These are phyloP conservation scores for Microplitis manilae DNA, from an alignment of 2,888 invertebrate genomes.

Conservation along the genomic window DNA sequence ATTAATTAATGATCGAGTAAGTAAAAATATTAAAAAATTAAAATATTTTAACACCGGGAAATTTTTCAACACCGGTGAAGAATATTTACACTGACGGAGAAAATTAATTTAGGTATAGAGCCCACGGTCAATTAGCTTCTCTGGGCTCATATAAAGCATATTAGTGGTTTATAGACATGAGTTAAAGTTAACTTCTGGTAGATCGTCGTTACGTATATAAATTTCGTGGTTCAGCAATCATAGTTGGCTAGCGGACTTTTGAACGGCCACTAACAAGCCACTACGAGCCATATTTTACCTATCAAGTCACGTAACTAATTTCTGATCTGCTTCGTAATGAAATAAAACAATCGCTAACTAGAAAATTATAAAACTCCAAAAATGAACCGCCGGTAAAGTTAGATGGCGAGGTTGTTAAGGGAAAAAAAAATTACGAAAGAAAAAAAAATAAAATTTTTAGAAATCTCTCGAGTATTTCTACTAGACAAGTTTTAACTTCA, in stretches of 20 bases:
- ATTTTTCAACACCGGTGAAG: no score
- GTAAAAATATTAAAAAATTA: no score
- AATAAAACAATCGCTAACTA: no score
- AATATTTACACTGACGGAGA: no score
- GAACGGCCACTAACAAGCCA: neutral
- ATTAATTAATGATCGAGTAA: no score
- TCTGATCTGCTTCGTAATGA: neutral
- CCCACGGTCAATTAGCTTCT: neutral
- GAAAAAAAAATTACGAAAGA: neutral
- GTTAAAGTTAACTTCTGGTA: constrained; percentile 5
- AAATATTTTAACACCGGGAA: no score
- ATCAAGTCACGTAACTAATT: neutral
- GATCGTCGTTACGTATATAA: constrained; percentile 9
- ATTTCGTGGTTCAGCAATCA: neutral
- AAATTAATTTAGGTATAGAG: neutral
- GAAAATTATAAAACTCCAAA: no score
- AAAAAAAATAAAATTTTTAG: constrained; percentile 35
- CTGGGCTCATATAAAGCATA: neutral
- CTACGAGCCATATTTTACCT: neutral
- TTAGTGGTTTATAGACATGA: constrained; percentile 13
- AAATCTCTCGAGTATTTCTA: constrained; percentile 31
- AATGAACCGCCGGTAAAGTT: neutral
- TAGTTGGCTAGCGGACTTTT: neutral
- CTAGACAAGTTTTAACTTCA: constrained; percentile 12
- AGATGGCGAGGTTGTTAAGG: neutral